These are phyloP conservation scores for Trachythela sp. DNA, from an alignment of 64 coral and sea anemone species.

Conservation along the genomic window DNA sequence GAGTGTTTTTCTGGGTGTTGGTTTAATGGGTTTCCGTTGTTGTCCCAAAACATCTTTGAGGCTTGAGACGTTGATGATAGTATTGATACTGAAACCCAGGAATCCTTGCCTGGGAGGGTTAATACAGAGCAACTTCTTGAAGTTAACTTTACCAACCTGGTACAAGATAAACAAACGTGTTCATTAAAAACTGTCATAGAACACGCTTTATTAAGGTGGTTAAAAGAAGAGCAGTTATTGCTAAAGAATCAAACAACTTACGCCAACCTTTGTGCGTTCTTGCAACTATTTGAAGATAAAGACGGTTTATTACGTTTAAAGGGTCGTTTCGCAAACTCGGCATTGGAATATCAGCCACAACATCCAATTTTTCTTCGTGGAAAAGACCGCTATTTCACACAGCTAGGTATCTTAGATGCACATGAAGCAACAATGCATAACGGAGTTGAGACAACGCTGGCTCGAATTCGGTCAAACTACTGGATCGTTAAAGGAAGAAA, in stretches of 20 bases:
- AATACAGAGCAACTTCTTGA: too few relatives aligned
- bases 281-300: background rate
- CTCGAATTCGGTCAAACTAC: background rate
- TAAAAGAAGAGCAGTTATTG: background rate
- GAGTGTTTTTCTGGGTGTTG: slow-evolving; percentile 7
- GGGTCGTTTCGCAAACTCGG: background rate
- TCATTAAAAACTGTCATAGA: background rate
- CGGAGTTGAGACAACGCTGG: background rate
- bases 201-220: background rate
- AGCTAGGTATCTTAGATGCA: background rate
- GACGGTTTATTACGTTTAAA: background rate
- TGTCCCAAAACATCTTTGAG: background rate
- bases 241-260: background rate
- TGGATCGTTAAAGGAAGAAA: background rate
- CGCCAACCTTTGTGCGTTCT: background rate
- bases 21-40: background rate
- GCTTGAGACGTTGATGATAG: too few relatives aligned
- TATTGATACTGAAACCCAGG: too few relatives aligned
- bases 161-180: background rate
- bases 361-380: background rate
- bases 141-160: too few relatives aligned
- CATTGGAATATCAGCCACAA: background rate
- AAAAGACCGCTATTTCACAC: background rate
- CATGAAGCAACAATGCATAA: background rate
- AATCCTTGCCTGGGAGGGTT: too few relatives aligned